phyloP scores from a whole-genome alignment of 2,797 vertebrate genomes.

The Amblyraja radiata region DNA sequence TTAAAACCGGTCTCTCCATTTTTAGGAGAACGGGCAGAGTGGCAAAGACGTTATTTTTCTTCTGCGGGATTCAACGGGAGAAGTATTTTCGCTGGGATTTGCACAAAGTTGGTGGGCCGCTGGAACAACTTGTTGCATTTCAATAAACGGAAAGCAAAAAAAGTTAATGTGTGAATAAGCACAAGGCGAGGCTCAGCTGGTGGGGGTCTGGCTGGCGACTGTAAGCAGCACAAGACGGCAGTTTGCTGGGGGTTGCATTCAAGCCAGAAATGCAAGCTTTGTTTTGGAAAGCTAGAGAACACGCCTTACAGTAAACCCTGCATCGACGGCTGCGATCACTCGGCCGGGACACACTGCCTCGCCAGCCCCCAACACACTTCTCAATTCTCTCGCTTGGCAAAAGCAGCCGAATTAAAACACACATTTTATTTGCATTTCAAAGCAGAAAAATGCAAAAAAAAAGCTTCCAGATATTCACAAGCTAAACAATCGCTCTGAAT shows the following conservation, averaged over 20 bases:
- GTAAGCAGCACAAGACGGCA: neutral
- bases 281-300: constrained; percentile 11
- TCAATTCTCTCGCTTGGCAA: neutral
- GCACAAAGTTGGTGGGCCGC: neutral
- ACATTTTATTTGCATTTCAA: neutral
- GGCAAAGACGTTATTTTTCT: neutral
- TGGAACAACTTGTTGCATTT: constrained; percentile 33
- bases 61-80: neutral
- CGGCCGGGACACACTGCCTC: neutral
- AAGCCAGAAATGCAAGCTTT: neutral
- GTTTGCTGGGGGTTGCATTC: neutral
- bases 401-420: neutral
- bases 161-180: neutral
- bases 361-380: neutral
- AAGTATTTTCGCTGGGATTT: neutral
- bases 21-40: neutral
- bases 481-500: constrained; percentile 1
- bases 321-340: constrained; percentile 1
- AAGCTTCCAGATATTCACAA: neutral
- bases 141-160: neutral
- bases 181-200: neutral
- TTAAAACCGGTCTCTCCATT: constrained; percentile 19
- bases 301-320: neutral
- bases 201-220: neutral
- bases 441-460: neutral